Evolutionary conservation across 2,113 vertebrate species (phyloP), one percentile per base, ranked within the genome.

Genomic region (Panthera tigris): DNA sequence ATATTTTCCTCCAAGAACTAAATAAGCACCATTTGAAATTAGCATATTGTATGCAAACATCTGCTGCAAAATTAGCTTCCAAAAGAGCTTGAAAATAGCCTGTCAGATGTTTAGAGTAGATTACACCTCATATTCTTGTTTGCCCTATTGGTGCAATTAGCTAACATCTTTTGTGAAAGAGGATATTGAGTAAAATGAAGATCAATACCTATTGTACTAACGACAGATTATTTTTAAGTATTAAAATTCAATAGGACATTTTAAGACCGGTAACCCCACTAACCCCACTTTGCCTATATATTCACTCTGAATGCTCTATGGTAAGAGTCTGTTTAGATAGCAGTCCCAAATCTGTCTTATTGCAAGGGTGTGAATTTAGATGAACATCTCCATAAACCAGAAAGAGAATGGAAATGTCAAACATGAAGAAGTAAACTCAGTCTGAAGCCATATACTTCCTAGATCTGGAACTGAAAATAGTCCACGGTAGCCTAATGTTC

Each of bases 1-100:
- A 33, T 79, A 45, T 74, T 95, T 97, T 87, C 21, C 27, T 86
- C 68, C 66, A 89, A 89, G 68, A 96, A 95, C 91, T 95, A 93
- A 96, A 79, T 89, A 95, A 95, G 23, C 29, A 65, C 25, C 48
- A 66, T 94, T 97, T 96, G 66, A 96, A 94, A 92, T 96, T 87
- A 94, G 48, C 27, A 85, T 63, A 89, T 96, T 96, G 63, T 92
- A 96, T 93, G 71, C 80, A 87, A 97, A 96, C 73, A 97, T 90
- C 83, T 97, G 90, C 93, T 96, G 39, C 48, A 97, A 95, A 96
- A 90, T 80, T 89, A 89, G 55, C 61, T 96, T 80, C 83, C 29
- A 21, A 81, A 95, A 57, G 16, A 81, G 27, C 68, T 82, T 89
- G n/a, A 89, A 96, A 96, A 91, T 68, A 95, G 27, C 29, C 79